Percentiles rank a stretch among this genome's conserved stretches.
Conservation (phyloP, 1,140 invertebrate species). For the Branchinecta lynchi region DNA sequence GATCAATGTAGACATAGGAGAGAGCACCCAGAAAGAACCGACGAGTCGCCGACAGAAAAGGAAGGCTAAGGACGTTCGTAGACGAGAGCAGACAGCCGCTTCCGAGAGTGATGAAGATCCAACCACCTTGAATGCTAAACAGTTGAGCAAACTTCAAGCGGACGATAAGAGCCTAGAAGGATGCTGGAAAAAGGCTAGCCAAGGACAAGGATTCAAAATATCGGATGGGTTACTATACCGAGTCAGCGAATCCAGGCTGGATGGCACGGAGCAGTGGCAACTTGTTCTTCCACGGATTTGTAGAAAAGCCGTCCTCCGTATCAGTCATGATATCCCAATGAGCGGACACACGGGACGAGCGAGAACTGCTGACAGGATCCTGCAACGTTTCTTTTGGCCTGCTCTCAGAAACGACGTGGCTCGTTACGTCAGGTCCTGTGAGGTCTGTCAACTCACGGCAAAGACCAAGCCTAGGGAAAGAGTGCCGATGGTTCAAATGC, state of each 20-base stretch:
- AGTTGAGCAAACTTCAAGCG: background rate
- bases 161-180: background rate
- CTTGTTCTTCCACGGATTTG: background rate
- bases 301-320: background rate
- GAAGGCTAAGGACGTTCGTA: background rate
- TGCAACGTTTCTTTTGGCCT: constrained; percentile 21
- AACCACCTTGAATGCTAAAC: background rate
- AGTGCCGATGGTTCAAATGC: constrained; percentile 15
- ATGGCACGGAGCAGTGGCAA: background rate
- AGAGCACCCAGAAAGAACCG: background rate
- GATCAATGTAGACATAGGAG: background rate
- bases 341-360: constrained; percentile 20
- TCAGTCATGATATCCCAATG: background rate
- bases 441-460: constrained; percentile 21
- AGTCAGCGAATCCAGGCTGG: background rate
- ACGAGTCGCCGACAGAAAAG: background rate
- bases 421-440: constrained; percentile 22
- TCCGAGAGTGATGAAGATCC: background rate
- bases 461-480: constrained; percentile 15
- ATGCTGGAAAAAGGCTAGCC: background rate
- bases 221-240: background rate
- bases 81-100: background rate
- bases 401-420: constrained; percentile 20
- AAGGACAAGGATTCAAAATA: background rate
- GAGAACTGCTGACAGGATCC: constrained; percentile 17